Evolutionary conservation across 2,797 vertebrate genomes (phyloP), one percentile per base, ranked within the genome.

Genomic region (Pantherophis alleghaniensis): DNA sequence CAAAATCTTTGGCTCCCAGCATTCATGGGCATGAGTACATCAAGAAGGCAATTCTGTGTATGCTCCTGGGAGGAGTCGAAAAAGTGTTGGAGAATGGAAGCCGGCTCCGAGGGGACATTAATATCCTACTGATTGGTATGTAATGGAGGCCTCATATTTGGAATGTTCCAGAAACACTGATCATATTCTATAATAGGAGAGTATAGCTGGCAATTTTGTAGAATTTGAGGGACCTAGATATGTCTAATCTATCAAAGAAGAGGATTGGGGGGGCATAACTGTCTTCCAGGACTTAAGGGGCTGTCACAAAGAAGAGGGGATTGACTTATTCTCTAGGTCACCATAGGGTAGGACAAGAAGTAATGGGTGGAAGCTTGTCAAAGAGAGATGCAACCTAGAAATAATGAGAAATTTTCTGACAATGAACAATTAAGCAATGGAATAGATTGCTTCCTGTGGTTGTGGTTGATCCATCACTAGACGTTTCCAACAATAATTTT

Each of bases 11-110:
- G 96, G 99, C 99, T 47, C 99, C 99, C 87, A 99, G 99, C 86
- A 99, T 99, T 97, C 99, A 99, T 0, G 99, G 99, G 0, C 99
- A 99, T 0, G 98, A 99, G 87, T 99, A 99, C 96, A 99, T 99
- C 93, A 99, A 99, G 98, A 99, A 99, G 95, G 99, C 99, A 1
- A 98, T 99, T 95, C 98, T 99, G 1, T 99, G 99, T 96, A 98
- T 99, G 98, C 97, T 99, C 89, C 97, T 99, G 0, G 99, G 99
- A 14, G 99, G 99, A 0, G 99, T 99, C 94, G 99, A 99, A 97
- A 99, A 99, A 95, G 96, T 99, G 56, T 97, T 99, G 91, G 99
- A 99, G 53, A 99, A 99, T 0, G 99, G 99, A 51, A 99, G 98
- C 0, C 98, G 99, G 88, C 98, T 99, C 96, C 97, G 99, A 97